These are phyloP conservation scores for rat (Rattus norvegicus) DNA, from an alignment of 2,113 vertebrate species.

Conservation along the genomic window DNA sequence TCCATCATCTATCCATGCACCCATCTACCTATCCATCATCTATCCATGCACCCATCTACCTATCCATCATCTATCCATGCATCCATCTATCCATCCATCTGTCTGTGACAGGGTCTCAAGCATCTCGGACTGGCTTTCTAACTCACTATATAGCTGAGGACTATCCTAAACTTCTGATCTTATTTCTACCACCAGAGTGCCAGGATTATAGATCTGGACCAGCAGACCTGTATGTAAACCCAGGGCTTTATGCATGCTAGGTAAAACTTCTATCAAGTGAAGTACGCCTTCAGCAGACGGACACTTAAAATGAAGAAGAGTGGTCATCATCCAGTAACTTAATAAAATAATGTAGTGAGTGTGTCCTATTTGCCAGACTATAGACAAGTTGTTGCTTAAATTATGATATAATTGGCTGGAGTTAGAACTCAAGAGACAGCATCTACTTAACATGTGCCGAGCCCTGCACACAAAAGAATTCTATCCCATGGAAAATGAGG, in stretches of 20 bases:
- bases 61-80: too few species aligned
- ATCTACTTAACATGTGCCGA: neutral
- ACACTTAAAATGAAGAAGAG: constrained; percentile 17
- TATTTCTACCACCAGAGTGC: neutral
- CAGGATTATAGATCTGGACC: neutral
- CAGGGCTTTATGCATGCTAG: neutral
- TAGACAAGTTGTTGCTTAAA: constrained; percentile 16
- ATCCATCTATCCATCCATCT: neutral
- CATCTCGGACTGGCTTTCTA: neutral
- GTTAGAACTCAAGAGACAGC: neutral
- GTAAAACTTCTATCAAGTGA: neutral
- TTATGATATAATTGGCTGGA: neutral
- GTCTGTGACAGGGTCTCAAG: neutral
- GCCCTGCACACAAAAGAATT: neutral
- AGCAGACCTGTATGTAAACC: neutral
- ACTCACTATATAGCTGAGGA: neutral
- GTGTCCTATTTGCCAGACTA: constrained; percentile 16
- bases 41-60: neutral
- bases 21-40: too few species aligned
- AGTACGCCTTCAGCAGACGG: neutral
- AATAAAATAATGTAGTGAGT: neutral
- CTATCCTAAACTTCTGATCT: neutral
- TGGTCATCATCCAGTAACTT: constrained; percentile 31
- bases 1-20: neutral
- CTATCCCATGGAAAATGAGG: neutral